phyloP scores from a whole-genome alignment of 1,140 invertebrate genomes.

The Drosophila teissieri region DNA sequence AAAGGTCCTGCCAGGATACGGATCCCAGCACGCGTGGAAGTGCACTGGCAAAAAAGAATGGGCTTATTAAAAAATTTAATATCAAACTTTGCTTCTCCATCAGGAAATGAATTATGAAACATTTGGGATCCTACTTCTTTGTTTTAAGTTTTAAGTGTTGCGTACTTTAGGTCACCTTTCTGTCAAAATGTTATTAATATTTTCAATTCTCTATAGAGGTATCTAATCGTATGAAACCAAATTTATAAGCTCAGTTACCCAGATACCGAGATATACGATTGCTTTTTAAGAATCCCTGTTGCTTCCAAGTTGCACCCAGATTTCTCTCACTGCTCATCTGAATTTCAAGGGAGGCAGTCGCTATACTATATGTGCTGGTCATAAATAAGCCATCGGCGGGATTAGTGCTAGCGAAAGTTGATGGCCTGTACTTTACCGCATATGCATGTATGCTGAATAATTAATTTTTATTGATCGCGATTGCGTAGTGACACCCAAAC shows the following conservation, averaged over 20 bases:
- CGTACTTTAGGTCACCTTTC: neutral
- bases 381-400: constrained; percentile 66
- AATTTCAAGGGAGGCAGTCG: neutral
- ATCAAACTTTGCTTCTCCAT: no score
- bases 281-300: no score
- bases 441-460: constrained; percentile 70
- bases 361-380: constrained; percentile 13
- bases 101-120: no score
- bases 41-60: neutral
- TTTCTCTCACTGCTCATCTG: neutral
- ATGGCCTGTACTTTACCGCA: constrained; percentile 47
- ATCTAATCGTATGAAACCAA: no score
- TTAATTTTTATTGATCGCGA: constrained; percentile 81
- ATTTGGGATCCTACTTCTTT: no score
- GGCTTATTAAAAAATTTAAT: no score
- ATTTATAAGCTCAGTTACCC: neutral
- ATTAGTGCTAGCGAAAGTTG: constrained; percentile 67
- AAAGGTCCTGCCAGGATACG: constrained; percentile 20
- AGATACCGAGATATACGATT: neutral
- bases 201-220: no score
- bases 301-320: neutral
- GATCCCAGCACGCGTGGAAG: constrained; percentile 8
- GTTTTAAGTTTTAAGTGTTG: neutral
- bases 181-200: no score
- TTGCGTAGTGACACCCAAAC: constrained; percentile 21